Evolutionary conservation across 2,113 vertebrate genomes (phyloP).

Genomic region (Aldabrachelys gigantea): DNA sequence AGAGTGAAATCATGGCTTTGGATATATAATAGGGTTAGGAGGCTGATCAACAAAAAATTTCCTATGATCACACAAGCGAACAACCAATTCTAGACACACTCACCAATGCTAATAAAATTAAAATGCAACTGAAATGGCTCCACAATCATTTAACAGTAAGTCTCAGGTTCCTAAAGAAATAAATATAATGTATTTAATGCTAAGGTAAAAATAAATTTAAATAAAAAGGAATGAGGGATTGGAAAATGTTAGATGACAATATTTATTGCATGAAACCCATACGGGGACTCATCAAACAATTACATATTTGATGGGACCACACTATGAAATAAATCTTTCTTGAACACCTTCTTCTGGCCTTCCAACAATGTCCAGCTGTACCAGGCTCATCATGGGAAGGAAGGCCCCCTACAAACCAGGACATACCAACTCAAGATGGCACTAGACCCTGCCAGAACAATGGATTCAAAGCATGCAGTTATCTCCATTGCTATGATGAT

Average conservation of each 20-base stretch:
- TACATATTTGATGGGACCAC: background rate
- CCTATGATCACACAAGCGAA: slow-evolving; percentile 9
- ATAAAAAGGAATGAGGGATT: slow-evolving; percentile 27
- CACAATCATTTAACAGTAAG: slow-evolving; percentile 20
- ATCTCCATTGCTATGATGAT: background rate
- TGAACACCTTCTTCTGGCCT: too few species aligned
- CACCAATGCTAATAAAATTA: slow-evolving; percentile 55
- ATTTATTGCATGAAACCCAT: slow-evolving; percentile 31
- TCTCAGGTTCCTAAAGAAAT: slow-evolving; percentile 40
- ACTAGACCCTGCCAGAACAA: background rate
- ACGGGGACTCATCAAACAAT: background rate
- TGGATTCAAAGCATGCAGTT: background rate
- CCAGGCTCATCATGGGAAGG: too few species aligned
- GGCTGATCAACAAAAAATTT: slow-evolving; percentile 42
- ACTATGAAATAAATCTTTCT: background rate
- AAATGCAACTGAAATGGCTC: slow-evolving; percentile 54
- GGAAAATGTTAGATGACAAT: slow-evolving; percentile 18
- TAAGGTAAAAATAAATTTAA: slow-evolving; percentile 41
- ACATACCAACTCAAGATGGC: background rate
- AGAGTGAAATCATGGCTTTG: slow-evolving; percentile 41
- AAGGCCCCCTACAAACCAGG: too few species aligned
- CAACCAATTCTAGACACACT: background rate
- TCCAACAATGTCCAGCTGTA: too few species aligned
- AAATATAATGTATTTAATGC: slow-evolving; percentile 33
- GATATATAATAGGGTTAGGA: slow-evolving; percentile 39